A percentile compares a stretch with the other conserved stretches of the same genome.
Evolutionary conservation across 2,113 vertebrate genomes (phyloP).

Genomic region (Ciconia maguari): DNA sequence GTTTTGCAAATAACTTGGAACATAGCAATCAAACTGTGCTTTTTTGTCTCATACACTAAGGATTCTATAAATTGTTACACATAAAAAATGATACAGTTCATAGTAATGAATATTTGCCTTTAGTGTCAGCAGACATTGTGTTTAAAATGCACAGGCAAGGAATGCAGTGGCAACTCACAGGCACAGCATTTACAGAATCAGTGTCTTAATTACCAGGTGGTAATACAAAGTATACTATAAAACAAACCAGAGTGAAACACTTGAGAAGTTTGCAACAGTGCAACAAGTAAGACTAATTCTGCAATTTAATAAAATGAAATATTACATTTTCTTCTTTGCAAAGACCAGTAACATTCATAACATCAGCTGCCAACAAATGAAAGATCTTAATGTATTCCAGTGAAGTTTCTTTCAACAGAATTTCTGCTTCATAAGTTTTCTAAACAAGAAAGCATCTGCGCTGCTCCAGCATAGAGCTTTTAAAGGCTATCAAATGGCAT

Average conservation of each 20-base stretch:
- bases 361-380: slow-evolving; percentile 1
- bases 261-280: neutral
- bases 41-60: neutral
- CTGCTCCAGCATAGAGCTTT: neutral
- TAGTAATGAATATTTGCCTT: neutral
- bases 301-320: neutral
- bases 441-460: slow-evolving; percentile 19
- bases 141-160: neutral
- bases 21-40: neutral
- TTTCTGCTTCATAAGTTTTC: slow-evolving; percentile 37
- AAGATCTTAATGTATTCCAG: slow-evolving; percentile 2
- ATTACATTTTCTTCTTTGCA: neutral
- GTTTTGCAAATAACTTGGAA: neutral
- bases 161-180: neutral
- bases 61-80: neutral
- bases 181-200: neutral
- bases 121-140: neutral
- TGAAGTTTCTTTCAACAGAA: slow-evolving; percentile 29
- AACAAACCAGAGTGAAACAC: neutral
- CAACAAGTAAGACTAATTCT: neutral
- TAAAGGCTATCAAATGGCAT: slow-evolving; percentile 26
- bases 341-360: neutral
- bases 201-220: neutral
- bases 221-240: neutral
- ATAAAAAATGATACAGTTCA: neutral